Percentiles rank a stretch among this genome's conserved stretches.
Evolutionary conservation across 2,797 vertebrate genomes (phyloP).

Genomic region (Rhynchotus rufescens): DNA sequence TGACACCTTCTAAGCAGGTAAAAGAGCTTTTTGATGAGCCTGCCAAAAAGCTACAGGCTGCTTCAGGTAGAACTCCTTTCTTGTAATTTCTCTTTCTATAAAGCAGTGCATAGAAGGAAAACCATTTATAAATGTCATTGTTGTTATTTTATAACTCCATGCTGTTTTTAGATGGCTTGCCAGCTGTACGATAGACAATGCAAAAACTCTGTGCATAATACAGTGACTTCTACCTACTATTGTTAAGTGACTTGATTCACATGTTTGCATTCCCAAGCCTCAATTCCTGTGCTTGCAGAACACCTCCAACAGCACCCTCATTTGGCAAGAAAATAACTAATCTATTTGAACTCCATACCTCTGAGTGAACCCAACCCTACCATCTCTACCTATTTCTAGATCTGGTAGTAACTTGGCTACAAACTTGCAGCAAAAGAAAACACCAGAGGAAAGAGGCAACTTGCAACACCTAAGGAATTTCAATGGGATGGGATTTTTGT

Average conservation of each 20-base stretch:
- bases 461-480: not conserved
- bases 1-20: not conserved
- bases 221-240: not conserved
- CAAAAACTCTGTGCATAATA: not conserved
- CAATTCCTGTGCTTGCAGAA: not conserved
- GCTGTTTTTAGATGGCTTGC: not conserved
- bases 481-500: not conserved
- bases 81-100: not conserved
- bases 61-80: not conserved
- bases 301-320: not conserved
- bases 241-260: not conserved
- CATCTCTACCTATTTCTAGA: not conserved
- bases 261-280: not conserved
- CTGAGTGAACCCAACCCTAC: not conserved
- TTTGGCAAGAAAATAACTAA: not conserved
- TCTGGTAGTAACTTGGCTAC: not conserved
- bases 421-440: not conserved
- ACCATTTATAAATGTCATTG: not conserved
- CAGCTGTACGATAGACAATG: not conserved
- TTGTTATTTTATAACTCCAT: not conserved
- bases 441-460: not conserved
- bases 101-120: not conserved
- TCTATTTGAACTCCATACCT: not conserved
- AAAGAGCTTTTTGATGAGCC: not conserved
- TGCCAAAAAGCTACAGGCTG: not conserved